A percentile compares a stretch with the other conserved stretches of the same genome.
Evolutionary conservation across 2,888 invertebrate species (phyloP).

Genomic region (Congeria kusceri): DNA sequence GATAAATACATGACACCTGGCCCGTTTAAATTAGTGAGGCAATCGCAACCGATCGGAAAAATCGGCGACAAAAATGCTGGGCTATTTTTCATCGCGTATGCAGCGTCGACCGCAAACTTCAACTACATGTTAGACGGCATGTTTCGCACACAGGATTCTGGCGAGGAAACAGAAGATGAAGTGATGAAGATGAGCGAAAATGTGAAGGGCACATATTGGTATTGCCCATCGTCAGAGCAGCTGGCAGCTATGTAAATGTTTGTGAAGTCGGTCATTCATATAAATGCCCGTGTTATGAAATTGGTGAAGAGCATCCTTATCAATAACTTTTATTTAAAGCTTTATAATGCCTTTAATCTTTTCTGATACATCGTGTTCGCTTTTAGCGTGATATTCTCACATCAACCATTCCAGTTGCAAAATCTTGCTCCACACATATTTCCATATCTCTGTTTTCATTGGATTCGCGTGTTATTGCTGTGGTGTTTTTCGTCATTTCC

Average conservation of each 20-base stretch:
- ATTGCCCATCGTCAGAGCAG: background rate
- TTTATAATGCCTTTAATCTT: too few species aligned
- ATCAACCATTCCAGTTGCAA: too few species aligned
- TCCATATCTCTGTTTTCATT: too few species aligned
- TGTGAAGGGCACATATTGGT: background rate
- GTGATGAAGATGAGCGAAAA: background rate
- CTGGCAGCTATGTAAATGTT: background rate
- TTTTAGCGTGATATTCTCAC: too few species aligned
- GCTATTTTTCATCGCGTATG: conserved; percentile 2
- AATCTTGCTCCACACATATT: too few species aligned
- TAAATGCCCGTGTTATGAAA: too few species aligned
- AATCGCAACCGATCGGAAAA: background rate
- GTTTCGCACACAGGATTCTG: background rate
- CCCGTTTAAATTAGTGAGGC: background rate
- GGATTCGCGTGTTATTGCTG: too few species aligned
- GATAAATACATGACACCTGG: background rate
- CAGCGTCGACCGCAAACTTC: background rate
- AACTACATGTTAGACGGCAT: background rate
- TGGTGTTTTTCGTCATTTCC: too few species aligned
- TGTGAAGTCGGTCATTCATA: too few species aligned
- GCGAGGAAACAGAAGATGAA: background rate
- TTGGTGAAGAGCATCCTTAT: too few species aligned
- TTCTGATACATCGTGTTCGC: too few species aligned
- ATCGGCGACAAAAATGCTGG: background rate
- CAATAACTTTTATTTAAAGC: too few species aligned